Conservation (phyloP, 2,797 vertebrate species). For the Gymnopithys bicolor region DNA sequence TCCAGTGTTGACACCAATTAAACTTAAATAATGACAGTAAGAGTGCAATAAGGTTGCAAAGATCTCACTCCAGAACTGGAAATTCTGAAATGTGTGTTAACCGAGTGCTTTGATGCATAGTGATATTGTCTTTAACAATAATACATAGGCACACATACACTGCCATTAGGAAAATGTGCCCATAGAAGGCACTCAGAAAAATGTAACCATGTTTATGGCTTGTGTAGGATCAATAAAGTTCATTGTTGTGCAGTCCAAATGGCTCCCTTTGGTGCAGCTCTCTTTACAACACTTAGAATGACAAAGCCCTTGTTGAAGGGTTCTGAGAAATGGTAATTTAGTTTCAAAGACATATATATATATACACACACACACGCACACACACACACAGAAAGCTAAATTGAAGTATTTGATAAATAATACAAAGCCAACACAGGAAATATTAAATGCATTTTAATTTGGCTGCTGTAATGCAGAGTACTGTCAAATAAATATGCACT, state of each 20-base stretch:
- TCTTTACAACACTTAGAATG: slow-evolving; percentile 11
- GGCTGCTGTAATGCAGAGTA: neutral
- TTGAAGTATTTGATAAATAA: slow-evolving; percentile 18
- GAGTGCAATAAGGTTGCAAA: neutral
- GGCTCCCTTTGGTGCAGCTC: slow-evolving; percentile 12
- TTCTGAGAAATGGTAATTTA: slow-evolving; percentile 10
- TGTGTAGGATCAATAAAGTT: slow-evolving; percentile 56
- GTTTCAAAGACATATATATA: neutral
- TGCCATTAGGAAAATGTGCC: slow-evolving; percentile 10
- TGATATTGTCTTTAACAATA: neutral
- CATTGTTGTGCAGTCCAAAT: slow-evolving; percentile 14
- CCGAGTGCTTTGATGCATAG: neutral
- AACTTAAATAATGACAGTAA: neutral
- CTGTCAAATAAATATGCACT: neutral
- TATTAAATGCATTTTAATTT: slow-evolving; percentile 49
- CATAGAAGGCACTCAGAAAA: slow-evolving; percentile 9
- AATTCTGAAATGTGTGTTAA: neutral
- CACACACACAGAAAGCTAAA: neutral
- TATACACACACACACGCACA: too few species aligned
- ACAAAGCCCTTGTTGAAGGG: neutral
- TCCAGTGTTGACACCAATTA: neutral
- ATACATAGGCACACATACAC: neutral
- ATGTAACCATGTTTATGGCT: neutral
- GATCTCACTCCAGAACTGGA: neutral
- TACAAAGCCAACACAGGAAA: neutral